These are phyloP conservation scores for Drosophila lutescens DNA, from an alignment of 2,888 invertebrate species.

Conservation along the genomic window DNA sequence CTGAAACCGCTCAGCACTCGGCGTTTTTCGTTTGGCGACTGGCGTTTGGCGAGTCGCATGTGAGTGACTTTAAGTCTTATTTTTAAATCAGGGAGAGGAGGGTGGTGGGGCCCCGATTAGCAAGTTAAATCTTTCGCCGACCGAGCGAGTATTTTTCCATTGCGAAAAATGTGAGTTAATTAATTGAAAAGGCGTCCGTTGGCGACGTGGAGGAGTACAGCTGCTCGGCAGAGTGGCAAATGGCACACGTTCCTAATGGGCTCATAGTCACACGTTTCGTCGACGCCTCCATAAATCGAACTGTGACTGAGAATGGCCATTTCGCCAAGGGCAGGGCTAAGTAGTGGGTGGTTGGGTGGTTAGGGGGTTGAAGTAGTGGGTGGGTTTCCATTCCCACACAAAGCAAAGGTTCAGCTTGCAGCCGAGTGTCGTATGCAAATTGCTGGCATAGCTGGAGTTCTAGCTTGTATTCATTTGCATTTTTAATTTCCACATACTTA, in stretches of 20 bases:
- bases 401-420: constrained; percentile 5
- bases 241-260: constrained; percentile 55
- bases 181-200: constrained; percentile 59
- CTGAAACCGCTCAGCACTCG: constrained; percentile 33
- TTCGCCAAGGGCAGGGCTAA: constrained; percentile 21
- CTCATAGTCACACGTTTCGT: constrained; percentile 54
- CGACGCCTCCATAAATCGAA: constrained; percentile 41
- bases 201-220: constrained; percentile 36
- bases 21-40: constrained; percentile 2
- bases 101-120: constrained; percentile 56
- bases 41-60: constrained; percentile 22
- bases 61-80: constrained; percentile 51
- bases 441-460: constrained; percentile 17
- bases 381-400: not conserved
- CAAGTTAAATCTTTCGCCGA: constrained; percentile 59
- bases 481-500: constrained; percentile 30
- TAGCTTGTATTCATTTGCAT: constrained; percentile 35
- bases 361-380: not conserved
- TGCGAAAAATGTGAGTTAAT: constrained; percentile 50
- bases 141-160: constrained; percentile 60
- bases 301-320: constrained; percentile 11
- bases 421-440: constrained; percentile 22
- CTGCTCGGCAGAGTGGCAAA: constrained; percentile 16
- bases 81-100: constrained; percentile 50
- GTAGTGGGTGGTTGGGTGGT: constrained; percentile 1